These are phyloP conservation scores for Bubalus kerabau DNA, from an alignment of 2,113 vertebrate species.

Conservation along the genomic window DNA sequence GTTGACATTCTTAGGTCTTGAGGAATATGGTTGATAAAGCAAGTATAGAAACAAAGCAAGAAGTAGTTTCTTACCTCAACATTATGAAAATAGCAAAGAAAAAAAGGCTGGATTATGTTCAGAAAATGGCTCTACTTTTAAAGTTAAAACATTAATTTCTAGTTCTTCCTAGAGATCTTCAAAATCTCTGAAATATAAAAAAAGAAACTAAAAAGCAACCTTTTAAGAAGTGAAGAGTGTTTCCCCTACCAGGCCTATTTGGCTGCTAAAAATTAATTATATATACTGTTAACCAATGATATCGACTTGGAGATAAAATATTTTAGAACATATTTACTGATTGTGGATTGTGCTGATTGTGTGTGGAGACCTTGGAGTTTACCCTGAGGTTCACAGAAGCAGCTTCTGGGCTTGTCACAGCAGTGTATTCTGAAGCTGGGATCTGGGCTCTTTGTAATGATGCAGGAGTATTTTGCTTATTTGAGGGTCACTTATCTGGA, in stretches of 20 bases:
- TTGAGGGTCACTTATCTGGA: not conserved
- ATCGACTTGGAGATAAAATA: not conserved
- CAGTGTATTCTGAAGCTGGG: not conserved
- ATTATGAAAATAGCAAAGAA: not conserved
- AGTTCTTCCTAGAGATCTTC: not conserved
- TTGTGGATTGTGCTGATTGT: not conserved
- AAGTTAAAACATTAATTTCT: conserved; percentile 12
- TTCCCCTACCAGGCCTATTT: not conserved
- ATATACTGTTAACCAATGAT: not conserved
- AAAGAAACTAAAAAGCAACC: not conserved
- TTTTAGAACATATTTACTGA: not conserved
- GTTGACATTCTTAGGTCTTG: not conserved
- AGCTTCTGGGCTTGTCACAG: not conserved
- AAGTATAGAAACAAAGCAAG: not conserved
- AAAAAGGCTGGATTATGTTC: not conserved
- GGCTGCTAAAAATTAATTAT: not conserved
- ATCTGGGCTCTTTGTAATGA: not conserved
- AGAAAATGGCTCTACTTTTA: conserved; percentile 22
- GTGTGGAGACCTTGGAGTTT: not conserved
- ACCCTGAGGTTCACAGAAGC: not conserved
- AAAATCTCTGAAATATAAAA: conserved; percentile 17
- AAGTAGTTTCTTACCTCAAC: not conserved
- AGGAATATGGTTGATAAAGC: not conserved
- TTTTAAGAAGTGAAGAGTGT: not conserved
- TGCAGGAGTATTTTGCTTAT: not conserved